Evolutionary conservation across 2,113 vertebrate genomes (phyloP), one percentile per base, ranked within the genome.

Genomic region (Semnornis frantzii): DNA sequence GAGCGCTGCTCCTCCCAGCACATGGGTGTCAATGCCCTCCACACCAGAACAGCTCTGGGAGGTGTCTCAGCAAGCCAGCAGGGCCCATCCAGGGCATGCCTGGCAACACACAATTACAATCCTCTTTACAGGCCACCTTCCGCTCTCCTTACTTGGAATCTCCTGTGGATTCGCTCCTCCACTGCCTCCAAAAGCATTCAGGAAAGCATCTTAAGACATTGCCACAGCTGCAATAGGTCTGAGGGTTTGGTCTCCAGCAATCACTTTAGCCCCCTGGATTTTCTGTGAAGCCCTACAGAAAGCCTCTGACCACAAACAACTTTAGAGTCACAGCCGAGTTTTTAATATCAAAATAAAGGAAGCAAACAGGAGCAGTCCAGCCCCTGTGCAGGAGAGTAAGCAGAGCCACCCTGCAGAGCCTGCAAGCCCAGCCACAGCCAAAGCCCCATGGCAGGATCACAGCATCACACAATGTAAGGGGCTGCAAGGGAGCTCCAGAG

Each of bases 1-100:
- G 82, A 93, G 82, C 8, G 62, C 79, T 95, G 85, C 92, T 94
- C 80, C 73, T 93, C 85, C 82, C 14, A 6, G 75, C 84, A 87
- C 0, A 14, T 90, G 62, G 16, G 33, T 95, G 89, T 87, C 54
- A 65, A 48, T 83, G 86, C 19, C 63, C 82, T 23, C 48, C 93
- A 92, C 1, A 12, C 64, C 57, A 84, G 55, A 59, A 71, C 73
- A 90, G 90, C 77, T 33, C 27, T 52, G 74, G 54, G 68, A 44
- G 82, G 60, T 50, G 58, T 75, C 82, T 95, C 73, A 86, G 80
- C 66, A 37, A 83, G 79, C 42, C 27, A 94, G 90, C 58, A 82
- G 91, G 77, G 63, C 60, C 66, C 84, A 88, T 74, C 91, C n/a
- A 85, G 48, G 90, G 78, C 76, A 68, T 62, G 73, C 52, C 17